phyloP scores from a whole-genome alignment of 2,888 invertebrate genomes.

The Emmelina monodactyla region DNA sequence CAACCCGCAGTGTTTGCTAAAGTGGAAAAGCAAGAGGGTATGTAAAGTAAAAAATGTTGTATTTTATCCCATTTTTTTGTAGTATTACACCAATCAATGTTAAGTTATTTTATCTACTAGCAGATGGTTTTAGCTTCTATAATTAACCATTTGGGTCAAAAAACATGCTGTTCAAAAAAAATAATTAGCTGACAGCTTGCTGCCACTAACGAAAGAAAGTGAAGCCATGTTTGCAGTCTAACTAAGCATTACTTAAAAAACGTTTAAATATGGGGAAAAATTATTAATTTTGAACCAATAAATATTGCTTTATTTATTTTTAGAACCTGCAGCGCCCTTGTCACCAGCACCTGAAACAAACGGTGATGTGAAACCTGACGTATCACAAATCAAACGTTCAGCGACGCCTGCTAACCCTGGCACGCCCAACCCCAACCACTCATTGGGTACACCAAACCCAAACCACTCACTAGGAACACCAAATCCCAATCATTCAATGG shows the following conservation, averaged over 20 bases:
- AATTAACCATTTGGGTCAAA: no score
- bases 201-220: no score
- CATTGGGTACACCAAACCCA: slow-evolving; percentile 49
- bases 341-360: slow-evolving; percentile 39
- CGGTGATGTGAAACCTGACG: slow-evolving; percentile 51
- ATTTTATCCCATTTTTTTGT: no score
- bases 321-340: slow-evolving; percentile 24
- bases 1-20: slow-evolving; percentile 46
- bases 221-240: no score
- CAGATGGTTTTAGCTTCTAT: no score
- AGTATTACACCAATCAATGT: no score
- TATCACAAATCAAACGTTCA: slow-evolving; percentile 53
- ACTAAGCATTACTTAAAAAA: no score
- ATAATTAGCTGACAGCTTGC: no score
- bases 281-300: no score
- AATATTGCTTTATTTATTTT: not conserved
- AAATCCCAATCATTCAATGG: slow-evolving; percentile 44
- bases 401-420: slow-evolving; percentile 48
- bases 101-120: no score
- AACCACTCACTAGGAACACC: slow-evolving; percentile 47
- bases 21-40: slow-evolving; percentile 29
- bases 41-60: no score
- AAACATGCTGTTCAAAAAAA: no score
- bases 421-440: slow-evolving; percentile 49
- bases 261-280: not conserved